Percentiles rank a stretch among this genome's conserved stretches.
phyloP scores from a whole-genome alignment of 2,113 vertebrate genomes.

The Nanorana parkeri region DNA sequence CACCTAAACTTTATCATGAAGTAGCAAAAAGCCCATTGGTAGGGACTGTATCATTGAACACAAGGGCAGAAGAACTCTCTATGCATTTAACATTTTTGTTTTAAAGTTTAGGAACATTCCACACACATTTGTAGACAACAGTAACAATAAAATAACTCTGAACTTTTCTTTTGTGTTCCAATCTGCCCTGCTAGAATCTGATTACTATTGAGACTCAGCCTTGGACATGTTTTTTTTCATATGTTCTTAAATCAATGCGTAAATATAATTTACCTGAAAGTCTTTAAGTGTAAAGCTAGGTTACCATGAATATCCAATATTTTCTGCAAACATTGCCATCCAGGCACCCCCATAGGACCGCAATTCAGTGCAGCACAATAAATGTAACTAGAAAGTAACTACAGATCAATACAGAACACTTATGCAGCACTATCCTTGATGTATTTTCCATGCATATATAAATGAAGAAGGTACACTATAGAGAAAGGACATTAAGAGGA shows the following conservation, averaged over 20 bases:
- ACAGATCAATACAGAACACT: conserved; percentile 32
- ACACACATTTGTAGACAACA: too few species aligned
- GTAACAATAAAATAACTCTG: too few species aligned
- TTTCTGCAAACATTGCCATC: background rate
- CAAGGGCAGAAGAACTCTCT: too few species aligned
- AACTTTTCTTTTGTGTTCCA: too few species aligned
- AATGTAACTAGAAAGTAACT: background rate
- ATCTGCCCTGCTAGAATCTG: too few species aligned
- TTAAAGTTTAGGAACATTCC: too few species aligned
- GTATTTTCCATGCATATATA: conserved; percentile 15
- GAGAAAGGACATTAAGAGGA: background rate
- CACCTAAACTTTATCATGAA: too few species aligned
- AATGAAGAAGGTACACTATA: conserved; percentile 6
- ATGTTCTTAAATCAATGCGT: background rate
- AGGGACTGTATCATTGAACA: too few species aligned
- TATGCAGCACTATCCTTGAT: background rate
- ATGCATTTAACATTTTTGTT: too few species aligned
- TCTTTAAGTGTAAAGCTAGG: background rate
- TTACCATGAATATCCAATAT: background rate
- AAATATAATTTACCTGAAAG: background rate
- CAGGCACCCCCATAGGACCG: background rate
- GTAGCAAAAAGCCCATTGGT: too few species aligned
- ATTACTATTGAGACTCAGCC: too few species aligned
- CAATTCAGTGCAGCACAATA: background rate
- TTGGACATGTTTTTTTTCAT: too few species aligned